Evolutionary conservation across 1,140 invertebrate species (phyloP).

Genomic region (Drosophila takahashii): DNA sequence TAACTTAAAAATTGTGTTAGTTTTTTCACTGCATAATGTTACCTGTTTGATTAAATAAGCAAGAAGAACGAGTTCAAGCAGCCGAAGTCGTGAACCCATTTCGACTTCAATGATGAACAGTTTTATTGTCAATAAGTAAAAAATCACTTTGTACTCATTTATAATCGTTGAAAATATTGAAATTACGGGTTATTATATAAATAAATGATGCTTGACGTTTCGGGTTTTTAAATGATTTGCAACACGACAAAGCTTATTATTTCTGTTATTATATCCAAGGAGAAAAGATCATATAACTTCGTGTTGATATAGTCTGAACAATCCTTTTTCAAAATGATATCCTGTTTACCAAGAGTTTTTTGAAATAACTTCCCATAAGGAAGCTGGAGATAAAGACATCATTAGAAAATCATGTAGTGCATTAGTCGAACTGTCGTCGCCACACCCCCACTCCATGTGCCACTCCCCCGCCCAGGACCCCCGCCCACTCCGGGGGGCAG

Average conservation of each 20-base stretch:
- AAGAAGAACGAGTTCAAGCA: background rate
- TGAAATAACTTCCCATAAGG: background rate
- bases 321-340: no score
- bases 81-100: background rate
- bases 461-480: slow-evolving; percentile 15
- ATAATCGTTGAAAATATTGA: background rate
- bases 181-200: no score
- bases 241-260: no score
- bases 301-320: no score
- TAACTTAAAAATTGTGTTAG: background rate
- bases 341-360: background rate
- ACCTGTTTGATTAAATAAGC: background rate
- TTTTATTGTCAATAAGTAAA: background rate
- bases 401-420: slow-evolving; percentile 80
- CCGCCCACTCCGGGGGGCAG: slow-evolving; percentile 45
- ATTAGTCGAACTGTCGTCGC: slow-evolving; percentile 74
- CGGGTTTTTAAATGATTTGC: no score
- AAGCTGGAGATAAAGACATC: slow-evolving; percentile 63
- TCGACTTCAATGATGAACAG: background rate
- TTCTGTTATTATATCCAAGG: no score
- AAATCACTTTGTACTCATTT: background rate
- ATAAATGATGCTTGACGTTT: no score
- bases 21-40: background rate
- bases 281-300: no score
- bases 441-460: slow-evolving; percentile 52